phyloP scores from a whole-genome alignment of 37 sponge, comb jelly and placozoan genomes.

The Theonella swinhoei region DNA sequence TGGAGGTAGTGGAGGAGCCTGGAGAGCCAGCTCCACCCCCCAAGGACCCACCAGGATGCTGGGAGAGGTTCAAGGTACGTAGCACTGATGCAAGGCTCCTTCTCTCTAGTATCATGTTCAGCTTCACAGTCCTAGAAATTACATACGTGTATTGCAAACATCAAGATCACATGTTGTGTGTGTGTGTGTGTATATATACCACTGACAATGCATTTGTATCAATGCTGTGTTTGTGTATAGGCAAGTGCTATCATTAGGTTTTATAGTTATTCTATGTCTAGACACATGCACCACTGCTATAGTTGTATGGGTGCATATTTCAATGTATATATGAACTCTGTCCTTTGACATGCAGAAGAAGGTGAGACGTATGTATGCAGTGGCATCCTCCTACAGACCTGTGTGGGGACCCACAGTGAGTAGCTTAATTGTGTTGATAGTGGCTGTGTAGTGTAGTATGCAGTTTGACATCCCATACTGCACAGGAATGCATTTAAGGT shows the following conservation, averaged over 20 bases:
- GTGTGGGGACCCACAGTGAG: constrained; percentile 23
- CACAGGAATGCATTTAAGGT: too few relatives aligned
- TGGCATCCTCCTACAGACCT: constrained; percentile 40
- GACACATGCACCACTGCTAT: too few relatives aligned
- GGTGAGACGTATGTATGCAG: constrained; percentile 23
- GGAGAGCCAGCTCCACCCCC: constrained; percentile 7
- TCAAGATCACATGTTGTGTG: background rate
- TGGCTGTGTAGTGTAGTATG: background rate
- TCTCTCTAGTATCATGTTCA: too few relatives aligned
- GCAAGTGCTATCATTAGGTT: too few relatives aligned
- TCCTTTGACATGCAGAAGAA: constrained; percentile 17
- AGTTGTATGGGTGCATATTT: too few relatives aligned
- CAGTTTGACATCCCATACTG: too few relatives aligned
- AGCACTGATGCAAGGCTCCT: background rate
- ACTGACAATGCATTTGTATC: background rate
- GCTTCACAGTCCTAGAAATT: too few relatives aligned
- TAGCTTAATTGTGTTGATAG: background rate
- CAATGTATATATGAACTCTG: too few relatives aligned
- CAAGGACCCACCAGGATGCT: constrained; percentile 15
- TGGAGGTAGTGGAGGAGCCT: constrained; percentile 20
- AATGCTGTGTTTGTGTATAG: too few relatives aligned
- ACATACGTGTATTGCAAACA: too few relatives aligned
- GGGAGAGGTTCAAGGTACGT: constrained; percentile 29
- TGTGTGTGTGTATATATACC: background rate
- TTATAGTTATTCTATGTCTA: too few relatives aligned